phyloP scores from a whole-genome alignment of 2,888 invertebrate genomes.

The Sphaerophoria rueppellii region DNA sequence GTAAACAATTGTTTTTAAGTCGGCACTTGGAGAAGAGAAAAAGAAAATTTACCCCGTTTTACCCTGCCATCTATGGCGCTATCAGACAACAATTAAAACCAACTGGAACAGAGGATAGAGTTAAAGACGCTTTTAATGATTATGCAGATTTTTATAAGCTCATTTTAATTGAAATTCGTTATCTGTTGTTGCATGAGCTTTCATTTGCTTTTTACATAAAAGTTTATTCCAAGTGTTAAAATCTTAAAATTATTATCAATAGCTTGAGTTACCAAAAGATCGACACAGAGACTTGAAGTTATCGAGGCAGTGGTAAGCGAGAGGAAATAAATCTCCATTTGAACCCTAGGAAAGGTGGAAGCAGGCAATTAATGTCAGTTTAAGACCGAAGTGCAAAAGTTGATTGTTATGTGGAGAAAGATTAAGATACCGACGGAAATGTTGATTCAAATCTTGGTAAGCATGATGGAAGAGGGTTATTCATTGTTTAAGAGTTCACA shows the following conservation, averaged over 20 bases:
- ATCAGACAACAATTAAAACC: too few relatives aligned
- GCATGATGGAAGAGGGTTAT: not conserved
- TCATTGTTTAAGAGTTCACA: conserved; percentile 4
- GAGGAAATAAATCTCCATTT: conserved; percentile 9
- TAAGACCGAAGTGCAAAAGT: conserved; percentile 43
- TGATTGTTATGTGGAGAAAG: conserved; percentile 23
- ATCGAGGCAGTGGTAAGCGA: too few relatives aligned
- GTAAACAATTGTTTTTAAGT: not conserved
- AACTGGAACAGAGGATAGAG: not conserved
- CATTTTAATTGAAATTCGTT: conserved; percentile 24
- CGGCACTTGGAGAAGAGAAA: not conserved
- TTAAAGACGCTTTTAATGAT: conserved; percentile 30
- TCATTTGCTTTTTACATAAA: too few relatives aligned
- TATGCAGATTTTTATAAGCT: conserved; percentile 31
- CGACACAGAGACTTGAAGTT: too few relatives aligned
- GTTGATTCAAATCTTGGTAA: conserved; percentile 10
- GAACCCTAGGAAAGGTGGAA: not conserved
- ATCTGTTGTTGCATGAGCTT: not conserved
- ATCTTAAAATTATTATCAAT: too few relatives aligned
- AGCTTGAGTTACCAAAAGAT: too few relatives aligned
- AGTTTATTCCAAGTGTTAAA: too few relatives aligned
- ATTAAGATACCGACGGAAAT: not conserved
- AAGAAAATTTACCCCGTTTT: too few relatives aligned
- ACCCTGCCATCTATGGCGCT: too few relatives aligned
- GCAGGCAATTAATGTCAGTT: conserved; percentile 20